phyloP scores from a whole-genome alignment of 2,888 invertebrate genomes.

The Ganaspis brasiliensis region DNA sequence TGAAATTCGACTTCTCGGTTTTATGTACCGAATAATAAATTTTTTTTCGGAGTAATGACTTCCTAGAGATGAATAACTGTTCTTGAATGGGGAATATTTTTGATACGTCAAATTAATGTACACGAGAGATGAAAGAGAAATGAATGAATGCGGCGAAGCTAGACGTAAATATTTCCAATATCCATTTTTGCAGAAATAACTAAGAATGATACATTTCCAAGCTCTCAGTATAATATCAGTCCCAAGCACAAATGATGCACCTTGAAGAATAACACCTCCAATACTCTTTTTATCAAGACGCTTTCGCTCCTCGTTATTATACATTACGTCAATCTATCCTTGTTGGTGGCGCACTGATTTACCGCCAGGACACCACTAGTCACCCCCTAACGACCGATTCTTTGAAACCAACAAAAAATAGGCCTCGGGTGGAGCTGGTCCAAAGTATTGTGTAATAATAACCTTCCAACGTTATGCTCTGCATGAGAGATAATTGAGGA shows the following conservation, averaged over 20 bases:
- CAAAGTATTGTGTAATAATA: conserved; percentile 64
- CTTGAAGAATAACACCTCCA: conserved; percentile 31
- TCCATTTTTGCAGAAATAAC: conserved; percentile 6
- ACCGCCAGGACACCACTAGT: conserved; percentile 30
- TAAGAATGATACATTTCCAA: conserved; percentile 17
- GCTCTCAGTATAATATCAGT: conserved; percentile 35
- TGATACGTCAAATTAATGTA: conserved; percentile 20
- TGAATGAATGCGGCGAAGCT: conserved; percentile 2
- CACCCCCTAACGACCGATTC: conserved; percentile 41
- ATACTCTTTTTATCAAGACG: conserved; percentile 27
- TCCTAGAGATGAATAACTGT: conserved; percentile 10
- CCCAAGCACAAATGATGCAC: conserved; percentile 34
- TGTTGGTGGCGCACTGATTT: conserved; percentile 25
- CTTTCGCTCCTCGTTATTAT: conserved; percentile 38
- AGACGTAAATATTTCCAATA: conserved; percentile 15
- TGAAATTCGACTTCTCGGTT: not conserved
- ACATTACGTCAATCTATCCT: conserved; percentile 36
- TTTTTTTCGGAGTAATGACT: conserved; percentile 2
- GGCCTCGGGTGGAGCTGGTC: conserved; percentile 38
- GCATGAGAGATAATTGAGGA: conserved; percentile 73
- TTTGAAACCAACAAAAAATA: conserved; percentile 33
- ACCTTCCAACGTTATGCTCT: conserved; percentile 66
- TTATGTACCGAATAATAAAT: not conserved
- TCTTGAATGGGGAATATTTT: conserved; percentile 13
- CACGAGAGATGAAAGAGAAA: conserved; percentile 4